Base-by-base conservation (phyloP, 2,113 vertebrate species). In the Potamarius usumacintae region DNA sequence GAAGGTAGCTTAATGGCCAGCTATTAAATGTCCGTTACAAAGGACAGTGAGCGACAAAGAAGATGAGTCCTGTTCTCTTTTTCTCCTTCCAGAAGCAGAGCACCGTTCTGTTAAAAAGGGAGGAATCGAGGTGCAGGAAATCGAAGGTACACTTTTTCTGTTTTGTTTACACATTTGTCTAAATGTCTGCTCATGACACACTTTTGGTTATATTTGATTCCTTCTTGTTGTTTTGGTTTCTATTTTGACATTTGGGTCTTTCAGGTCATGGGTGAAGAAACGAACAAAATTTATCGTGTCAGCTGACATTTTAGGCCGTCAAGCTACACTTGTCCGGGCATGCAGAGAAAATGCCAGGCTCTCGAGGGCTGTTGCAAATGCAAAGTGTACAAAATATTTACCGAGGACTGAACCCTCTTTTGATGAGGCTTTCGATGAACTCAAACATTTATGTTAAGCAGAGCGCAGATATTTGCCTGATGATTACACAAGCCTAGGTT, bases 101-200 rank as follows among this genome's bases (percentile, higher is more conserved):
- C 98, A 99, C 95, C 97, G 97, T 77, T 99, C 98, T 52, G 98
- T 99, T 89, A 99, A 99, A 95, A 99, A 99, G 91, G 97, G 96
- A 90, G 98, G 97, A 90, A 96, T 99, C n/a, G 96, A 98, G 88
- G 96, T 97, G 85, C 96, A 97, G 86, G 96, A 99, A 92, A 93
- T 96, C 85, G 97, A 97, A 97, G 97, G 97, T 99, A 94, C 48
- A 18, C 0, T 42, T 42, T 27, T 78, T 80, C 17, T 25, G 48
- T n/a, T 83, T 48, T 58, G 20, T 86, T 55, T 83, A 50, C 60
- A 34, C 48, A 25, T 72, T 67, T 42, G 67, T 53, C 71, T 34
- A 27, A 48, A 65, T 25, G 86, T 67, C 42, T 12, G 42, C 4
- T 50, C 53, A 9, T 42, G 76, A 14, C 12, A n/a, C 48, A 17